These are phyloP conservation scores for Galagoides demidoff DNA, from an alignment of 2,797 vertebrate species.

Conservation along the genomic window DNA sequence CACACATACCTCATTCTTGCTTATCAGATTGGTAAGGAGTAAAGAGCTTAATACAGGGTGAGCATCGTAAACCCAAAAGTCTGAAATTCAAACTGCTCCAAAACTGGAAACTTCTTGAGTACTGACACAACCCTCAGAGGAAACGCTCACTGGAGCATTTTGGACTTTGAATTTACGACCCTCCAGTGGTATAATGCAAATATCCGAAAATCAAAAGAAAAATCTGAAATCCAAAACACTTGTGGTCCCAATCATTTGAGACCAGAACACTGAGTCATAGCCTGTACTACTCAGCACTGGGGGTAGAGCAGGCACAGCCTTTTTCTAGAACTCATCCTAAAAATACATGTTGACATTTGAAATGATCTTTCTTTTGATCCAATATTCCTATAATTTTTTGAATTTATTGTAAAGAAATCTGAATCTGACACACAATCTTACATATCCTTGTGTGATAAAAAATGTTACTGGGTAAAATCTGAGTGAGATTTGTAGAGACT, in stretches of 20 bases:
- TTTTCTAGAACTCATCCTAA: not conserved
- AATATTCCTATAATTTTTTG: too few relatives aligned
- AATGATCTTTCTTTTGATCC: not conserved
- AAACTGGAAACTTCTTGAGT: not conserved
- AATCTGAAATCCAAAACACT: not conserved
- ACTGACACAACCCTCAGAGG: not conserved
- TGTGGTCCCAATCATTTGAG: not conserved
- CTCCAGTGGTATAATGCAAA: not conserved
- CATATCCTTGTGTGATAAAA: not conserved
- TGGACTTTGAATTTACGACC: not conserved
- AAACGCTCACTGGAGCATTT: not conserved
- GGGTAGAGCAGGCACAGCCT: rapidly evolving
- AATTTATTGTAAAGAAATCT: not conserved
- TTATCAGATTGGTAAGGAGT: rapidly evolving
- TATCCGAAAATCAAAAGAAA: not conserved
- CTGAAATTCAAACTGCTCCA: not conserved
- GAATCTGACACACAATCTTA: not conserved
- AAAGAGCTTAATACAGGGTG: rapidly evolving
- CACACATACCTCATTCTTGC: rapidly evolving
- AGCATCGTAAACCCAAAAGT: not conserved
- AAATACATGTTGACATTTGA: not conserved
- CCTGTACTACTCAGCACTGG: rapidly evolving
- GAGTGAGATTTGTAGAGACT: not conserved
- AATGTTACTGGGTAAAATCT: not conserved
- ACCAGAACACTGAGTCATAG: not conserved